Percentiles rank a stretch among this genome's conserved stretches.
phyloP scores from a whole-genome alignment of 1,140 invertebrate genomes.

The Agrilus planipennis region DNA sequence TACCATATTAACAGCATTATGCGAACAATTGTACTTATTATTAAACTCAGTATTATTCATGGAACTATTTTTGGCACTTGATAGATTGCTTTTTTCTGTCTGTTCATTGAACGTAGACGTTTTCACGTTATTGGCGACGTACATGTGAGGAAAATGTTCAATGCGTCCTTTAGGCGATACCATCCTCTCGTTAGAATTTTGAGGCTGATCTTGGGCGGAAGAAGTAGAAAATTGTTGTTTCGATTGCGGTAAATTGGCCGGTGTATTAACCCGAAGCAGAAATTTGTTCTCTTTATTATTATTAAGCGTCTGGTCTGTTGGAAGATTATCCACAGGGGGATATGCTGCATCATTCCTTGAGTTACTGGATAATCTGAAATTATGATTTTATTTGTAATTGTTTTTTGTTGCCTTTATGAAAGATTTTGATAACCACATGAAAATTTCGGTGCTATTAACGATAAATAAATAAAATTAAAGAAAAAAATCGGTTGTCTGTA shows the following conservation, averaged over 20 bases:
- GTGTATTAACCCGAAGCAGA: conserved; percentile 24
- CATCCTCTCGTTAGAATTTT: conserved; percentile 25
- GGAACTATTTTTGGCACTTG: conserved; percentile 31
- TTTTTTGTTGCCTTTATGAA: neutral
- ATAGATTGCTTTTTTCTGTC: conserved; percentile 29
- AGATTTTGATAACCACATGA: no score
- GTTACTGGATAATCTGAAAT: conserved; percentile 34
- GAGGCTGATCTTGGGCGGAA: conserved; percentile 3
- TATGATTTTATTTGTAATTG: conserved; percentile 1
- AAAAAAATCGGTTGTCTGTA: no score
- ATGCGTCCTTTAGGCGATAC: conserved; percentile 29
- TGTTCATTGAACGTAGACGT: conserved; percentile 35
- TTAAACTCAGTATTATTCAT: conserved; percentile 23
- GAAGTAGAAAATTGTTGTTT: conserved; percentile 1
- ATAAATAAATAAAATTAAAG: no score
- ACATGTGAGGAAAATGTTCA: conserved; percentile 30
- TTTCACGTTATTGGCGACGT: conserved; percentile 33
- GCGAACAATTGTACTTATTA: conserved; percentile 28
- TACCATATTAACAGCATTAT: conserved; percentile 39
- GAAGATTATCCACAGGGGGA: conserved; percentile 18
- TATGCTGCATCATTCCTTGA: conserved; percentile 30
- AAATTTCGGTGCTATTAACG: no score
- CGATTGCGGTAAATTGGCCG: conserved; percentile 29
- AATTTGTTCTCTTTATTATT: conserved; percentile 12
- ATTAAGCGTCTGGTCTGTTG: conserved; percentile 11